phyloP scores from a whole-genome alignment of 2,113 vertebrate genomes.

The Pantherophis guttatus region DNA sequence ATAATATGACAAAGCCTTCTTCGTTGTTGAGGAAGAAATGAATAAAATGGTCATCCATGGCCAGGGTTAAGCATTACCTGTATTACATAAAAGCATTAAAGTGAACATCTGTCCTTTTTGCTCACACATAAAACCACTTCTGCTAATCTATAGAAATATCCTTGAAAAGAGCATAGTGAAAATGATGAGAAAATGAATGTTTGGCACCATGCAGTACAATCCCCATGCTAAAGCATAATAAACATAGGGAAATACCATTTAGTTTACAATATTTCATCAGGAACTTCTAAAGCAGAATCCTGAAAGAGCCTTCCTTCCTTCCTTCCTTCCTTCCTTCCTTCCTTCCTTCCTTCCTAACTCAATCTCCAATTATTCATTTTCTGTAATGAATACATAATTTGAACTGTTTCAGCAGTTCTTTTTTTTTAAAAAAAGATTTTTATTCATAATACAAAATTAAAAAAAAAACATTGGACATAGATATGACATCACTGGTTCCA shows the following conservation, averaged over 20 bases:
- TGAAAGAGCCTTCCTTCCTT: conserved; percentile 20
- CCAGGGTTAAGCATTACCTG: conserved; percentile 28
- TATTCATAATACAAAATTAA: too few relatives aligned
- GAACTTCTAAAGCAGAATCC: conserved; percentile 32
- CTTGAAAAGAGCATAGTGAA: conserved; percentile 56
- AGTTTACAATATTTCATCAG: conserved; percentile 42
- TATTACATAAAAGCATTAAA: conserved; percentile 39
- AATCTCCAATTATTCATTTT: background rate
- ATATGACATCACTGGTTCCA: too few relatives aligned
- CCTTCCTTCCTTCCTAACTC: background rate
- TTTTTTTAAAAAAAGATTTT: too few relatives aligned
- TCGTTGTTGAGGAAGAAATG: background rate
- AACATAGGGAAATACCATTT: conserved; percentile 38
- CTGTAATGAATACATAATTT: background rate
- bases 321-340: background rate
- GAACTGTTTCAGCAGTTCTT: background rate
- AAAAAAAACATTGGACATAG: too few relatives aligned
- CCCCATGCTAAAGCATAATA: conserved; percentile 4
- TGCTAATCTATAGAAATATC: conserved; percentile 63
- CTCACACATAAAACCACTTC: conserved; percentile 39
- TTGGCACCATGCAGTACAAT: conserved; percentile 18
- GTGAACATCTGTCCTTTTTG: conserved; percentile 49
- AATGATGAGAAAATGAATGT: conserved; percentile 45
- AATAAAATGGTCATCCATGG: background rate
- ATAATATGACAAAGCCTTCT: background rate